Evolutionary conservation across 2,113 vertebrate species (phyloP), one percentile per base, ranked within the genome.

Genomic region (Rhinopomastus cyanomelas): DNA sequence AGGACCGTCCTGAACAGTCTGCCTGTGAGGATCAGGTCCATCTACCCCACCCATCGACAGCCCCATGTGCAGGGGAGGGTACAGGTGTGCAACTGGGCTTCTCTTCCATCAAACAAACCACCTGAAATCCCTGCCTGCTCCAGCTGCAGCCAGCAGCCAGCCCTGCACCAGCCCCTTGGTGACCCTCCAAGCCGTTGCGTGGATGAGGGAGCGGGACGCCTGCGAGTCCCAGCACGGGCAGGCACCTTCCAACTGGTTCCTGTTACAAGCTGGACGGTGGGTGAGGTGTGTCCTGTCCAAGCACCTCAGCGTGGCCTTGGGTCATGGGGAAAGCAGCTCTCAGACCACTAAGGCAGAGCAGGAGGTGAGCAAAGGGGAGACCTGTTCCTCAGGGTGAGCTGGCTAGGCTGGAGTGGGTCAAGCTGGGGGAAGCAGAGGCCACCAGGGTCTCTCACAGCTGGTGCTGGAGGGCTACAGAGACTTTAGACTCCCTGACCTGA

Each of bases 1-100:
- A 7, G 64, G 30, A 34, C 20, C 29, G 3, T 21, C 37, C 30
- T 2, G 0, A 51, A 27, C 4, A n/a, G 30, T 42, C 30, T 26
- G 29, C 37, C 10, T 21, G 44, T 9, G 11, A 60, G 52, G 36
- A 51, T 34, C n/a, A 37, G 52, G 19, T 60, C 37, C 7, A 0
- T 49, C 67, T 42, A 42, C 14, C 42, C 20, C 2, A 0, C 5
- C 1, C 11, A 14, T 12, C 4, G 3, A 6, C 1, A 5, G 59
- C 53, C 46, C 55, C 48, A 2, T 12, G 19, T 23, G 39, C 74
- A 30, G 29, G 68, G 55, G 39, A 62, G 32, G 37, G 30, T 23
- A 21, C 52, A 60, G 27, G 60, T 59, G 46, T 5, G 18, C 61
- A 53, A 26, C 14, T 6, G 49, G 56, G 26, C 34, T 51, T 64